A percentile compares a stretch with the other conserved stretches of the same genome.
Evolutionary conservation across 2,113 vertebrate genomes (phyloP).

Genomic region (Melospiza melodia): DNA sequence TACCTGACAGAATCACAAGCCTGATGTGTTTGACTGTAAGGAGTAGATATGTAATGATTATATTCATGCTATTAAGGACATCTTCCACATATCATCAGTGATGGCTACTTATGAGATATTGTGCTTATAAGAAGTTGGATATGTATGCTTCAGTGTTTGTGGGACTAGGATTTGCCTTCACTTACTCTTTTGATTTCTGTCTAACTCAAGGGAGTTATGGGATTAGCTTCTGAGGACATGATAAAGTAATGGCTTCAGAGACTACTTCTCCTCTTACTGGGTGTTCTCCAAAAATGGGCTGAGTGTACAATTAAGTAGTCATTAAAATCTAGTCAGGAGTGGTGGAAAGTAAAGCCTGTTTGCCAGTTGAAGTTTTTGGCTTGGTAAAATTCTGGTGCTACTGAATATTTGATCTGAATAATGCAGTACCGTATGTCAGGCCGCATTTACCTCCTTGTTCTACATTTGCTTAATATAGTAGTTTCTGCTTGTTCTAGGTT

Average conservation of each 20-base stretch:
- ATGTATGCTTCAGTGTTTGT: not conserved
- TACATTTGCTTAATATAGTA: not conserved
- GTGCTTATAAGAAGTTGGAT: not conserved
- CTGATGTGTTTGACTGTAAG: not conserved
- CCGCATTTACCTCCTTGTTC: not conserved
- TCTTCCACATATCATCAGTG: not conserved
- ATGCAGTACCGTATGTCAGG: not conserved
- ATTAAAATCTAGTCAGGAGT: not conserved
- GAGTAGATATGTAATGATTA: not conserved
- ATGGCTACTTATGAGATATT: not conserved
- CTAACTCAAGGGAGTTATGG: not conserved
- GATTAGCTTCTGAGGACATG: not conserved
- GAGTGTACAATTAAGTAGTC: not conserved
- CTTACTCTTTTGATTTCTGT: not conserved
- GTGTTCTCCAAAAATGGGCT: not conserved
- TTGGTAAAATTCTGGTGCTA: not conserved
- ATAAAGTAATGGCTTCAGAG: not conserved
- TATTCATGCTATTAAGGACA: not conserved
- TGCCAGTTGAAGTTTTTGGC: not conserved
- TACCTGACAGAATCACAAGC: not conserved
- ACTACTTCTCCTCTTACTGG: not conserved
- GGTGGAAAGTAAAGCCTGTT: not conserved
- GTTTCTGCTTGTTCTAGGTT: not conserved
- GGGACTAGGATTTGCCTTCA: not conserved
- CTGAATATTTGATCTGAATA: not conserved